Evolutionary conservation across 2,888 invertebrate species (phyloP).

Genomic region (Cataglyphis livida): DNA sequence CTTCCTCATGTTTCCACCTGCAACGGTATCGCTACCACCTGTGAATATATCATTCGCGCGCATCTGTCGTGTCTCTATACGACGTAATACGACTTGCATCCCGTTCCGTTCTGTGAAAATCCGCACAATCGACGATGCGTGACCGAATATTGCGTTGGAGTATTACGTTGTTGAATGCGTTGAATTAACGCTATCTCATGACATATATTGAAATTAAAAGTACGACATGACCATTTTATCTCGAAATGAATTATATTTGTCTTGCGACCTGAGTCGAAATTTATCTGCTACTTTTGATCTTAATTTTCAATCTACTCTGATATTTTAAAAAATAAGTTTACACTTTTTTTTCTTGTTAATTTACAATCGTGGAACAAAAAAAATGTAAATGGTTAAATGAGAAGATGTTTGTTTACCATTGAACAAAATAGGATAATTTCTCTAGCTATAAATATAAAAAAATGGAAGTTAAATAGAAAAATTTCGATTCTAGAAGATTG

Average conservation of each 20-base stretch:
- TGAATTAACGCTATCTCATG: background rate
- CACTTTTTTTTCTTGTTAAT: too few relatives aligned
- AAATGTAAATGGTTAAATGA: background rate
- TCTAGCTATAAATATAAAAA: background rate
- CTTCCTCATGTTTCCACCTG: conserved; percentile 54
- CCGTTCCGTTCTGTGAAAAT: background rate
- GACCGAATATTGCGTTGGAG: background rate
- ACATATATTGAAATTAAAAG: background rate
- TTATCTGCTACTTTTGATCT: background rate
- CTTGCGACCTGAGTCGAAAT: background rate
- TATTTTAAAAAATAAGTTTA: background rate
- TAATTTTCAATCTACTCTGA: background rate
- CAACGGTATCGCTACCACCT: conserved; percentile 26
- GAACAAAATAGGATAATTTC: background rate
- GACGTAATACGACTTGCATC: background rate
- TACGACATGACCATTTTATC: background rate
- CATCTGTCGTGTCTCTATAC: background rate
- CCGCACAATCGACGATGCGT: background rate
- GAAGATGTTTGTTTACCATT: background rate
- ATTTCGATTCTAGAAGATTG: background rate
- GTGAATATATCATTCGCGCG: conserved; percentile 37
- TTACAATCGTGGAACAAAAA: background rate
- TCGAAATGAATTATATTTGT: background rate
- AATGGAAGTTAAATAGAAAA: background rate
- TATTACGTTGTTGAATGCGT: background rate